Evolutionary conservation across 1,140 invertebrate genomes (phyloP).

Genomic region (Macrobrachium rosenbergii): DNA sequence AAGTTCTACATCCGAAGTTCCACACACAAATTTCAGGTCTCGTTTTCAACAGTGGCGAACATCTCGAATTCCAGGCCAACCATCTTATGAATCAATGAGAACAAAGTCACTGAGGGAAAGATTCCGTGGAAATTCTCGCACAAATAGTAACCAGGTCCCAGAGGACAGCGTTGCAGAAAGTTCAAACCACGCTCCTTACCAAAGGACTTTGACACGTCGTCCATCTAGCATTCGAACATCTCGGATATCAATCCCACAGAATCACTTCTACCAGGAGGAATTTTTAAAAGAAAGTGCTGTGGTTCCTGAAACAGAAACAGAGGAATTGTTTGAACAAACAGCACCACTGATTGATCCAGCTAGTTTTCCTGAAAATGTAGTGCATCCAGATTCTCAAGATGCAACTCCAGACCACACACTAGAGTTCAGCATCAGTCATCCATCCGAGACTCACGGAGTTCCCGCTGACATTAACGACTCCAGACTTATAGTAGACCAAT

Average conservation of each 20-base stretch:
- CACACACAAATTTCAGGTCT: background rate
- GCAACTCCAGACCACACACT: no score
- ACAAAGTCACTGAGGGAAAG: conserved; percentile 21
- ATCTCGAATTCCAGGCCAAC: conserved; percentile 21
- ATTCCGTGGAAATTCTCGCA: background rate
- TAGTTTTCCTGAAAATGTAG: no score
- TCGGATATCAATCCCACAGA: conserved; percentile 4
- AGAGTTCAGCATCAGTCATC: no score
- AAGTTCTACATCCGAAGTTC: no score
- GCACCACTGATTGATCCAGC: no score
- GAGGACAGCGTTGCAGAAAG: background rate
- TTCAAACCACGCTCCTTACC: background rate
- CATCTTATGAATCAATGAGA: conserved; percentile 31
- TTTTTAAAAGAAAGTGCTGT: conserved; percentile 39
- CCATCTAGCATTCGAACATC: conserved; percentile 19
- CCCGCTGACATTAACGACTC: no score
- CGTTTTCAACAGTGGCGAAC: conserved; percentile 51
- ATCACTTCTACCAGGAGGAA: conserved; percentile 30
- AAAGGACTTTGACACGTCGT: background rate
- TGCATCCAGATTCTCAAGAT: no score
- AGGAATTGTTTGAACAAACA: background rate
- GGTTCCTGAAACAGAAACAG: background rate
- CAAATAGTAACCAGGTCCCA: background rate
- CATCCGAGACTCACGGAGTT: no score
- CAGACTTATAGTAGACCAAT: background rate